A percentile compares a stretch with the other conserved stretches of the same genome.
Conservation (phyloP, 37 sponge, comb jelly and placozoan species). For the Axinella damicornis region DNA sequence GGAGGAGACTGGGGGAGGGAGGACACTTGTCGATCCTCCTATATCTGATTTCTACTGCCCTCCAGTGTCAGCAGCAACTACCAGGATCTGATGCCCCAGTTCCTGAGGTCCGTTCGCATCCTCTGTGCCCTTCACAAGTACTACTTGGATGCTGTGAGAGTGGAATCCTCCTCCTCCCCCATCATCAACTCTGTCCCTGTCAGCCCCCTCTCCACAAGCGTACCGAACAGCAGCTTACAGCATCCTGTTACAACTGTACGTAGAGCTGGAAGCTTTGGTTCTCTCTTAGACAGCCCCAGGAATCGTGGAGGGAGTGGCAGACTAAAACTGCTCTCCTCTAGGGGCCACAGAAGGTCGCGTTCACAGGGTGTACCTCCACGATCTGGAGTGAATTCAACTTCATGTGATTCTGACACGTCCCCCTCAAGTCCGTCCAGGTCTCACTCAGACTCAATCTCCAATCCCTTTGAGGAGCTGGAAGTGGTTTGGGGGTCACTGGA, state of each 20-base stretch:
- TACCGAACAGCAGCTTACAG: neutral
- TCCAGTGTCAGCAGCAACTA: constrained; percentile 70
- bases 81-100: constrained; percentile 69
- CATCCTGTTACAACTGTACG: neutral
- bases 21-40: no score
- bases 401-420: neutral
- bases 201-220: constrained; percentile 13
- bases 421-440: neutral
- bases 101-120: constrained; percentile 60
- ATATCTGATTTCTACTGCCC: neutral
- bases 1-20: no score
- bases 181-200: constrained; percentile 5
- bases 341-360: constrained; percentile 27
- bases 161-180: neutral
- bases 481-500: constrained; percentile 77
- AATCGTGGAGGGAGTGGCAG: neutral
- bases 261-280: constrained; percentile 39
- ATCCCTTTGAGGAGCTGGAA: constrained; percentile 69
- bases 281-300: constrained; percentile 17
- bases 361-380: neutral
- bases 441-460: neutral
- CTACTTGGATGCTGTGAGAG: constrained; percentile 4
- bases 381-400: neutral
- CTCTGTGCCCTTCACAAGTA: constrained; percentile 58
- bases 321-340: neutral